A percentile compares a stretch with the other conserved stretches of the same genome.
Conservation (phyloP, 1,140 invertebrate genomes). For the Ceratosolen solmsi region DNA sequence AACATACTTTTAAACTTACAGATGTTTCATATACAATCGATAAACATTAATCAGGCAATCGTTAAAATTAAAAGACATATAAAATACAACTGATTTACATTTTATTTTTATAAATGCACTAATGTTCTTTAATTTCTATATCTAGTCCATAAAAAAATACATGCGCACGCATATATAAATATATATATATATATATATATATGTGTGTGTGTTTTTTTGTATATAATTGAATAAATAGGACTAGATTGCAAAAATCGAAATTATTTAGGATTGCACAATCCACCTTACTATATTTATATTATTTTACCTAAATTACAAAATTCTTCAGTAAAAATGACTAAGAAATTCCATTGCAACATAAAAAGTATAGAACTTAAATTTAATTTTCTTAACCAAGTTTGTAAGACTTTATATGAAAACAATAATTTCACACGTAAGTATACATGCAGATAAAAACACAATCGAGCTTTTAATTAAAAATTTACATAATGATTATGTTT, state of each 20-base stretch:
- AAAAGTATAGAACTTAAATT: too few relatives aligned
- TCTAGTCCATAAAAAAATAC: too few relatives aligned
- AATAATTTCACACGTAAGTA: slow-evolving; percentile 37
- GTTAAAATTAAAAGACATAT: slow-evolving; percentile 41
- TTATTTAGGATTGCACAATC: slow-evolving; percentile 42
- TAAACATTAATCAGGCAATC: slow-evolving; percentile 18
- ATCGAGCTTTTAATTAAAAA: not conserved
- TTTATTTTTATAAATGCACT: not conserved
- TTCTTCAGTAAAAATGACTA: not conserved
- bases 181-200: too few relatives aligned
- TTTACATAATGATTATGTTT: not conserved
- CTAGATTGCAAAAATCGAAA: slow-evolving; percentile 23
- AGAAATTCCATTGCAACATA: not conserved
- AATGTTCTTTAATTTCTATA: too few relatives aligned
- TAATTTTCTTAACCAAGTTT: slow-evolving; percentile 21
- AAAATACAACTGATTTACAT: slow-evolving; percentile 48
- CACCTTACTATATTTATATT: not conserved
- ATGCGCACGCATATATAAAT: too few relatives aligned
- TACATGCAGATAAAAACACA: not conserved
- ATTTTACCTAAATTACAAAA: not conserved
- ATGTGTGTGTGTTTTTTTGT: too few relatives aligned
- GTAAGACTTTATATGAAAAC: slow-evolving; percentile 33
- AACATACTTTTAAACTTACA: slow-evolving; percentile 37
- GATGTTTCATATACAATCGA: slow-evolving; percentile 42
- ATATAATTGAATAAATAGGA: too few relatives aligned